phyloP scores from a whole-genome alignment of 2,797 vertebrate species.

The Hippocampus kuda region DNA sequence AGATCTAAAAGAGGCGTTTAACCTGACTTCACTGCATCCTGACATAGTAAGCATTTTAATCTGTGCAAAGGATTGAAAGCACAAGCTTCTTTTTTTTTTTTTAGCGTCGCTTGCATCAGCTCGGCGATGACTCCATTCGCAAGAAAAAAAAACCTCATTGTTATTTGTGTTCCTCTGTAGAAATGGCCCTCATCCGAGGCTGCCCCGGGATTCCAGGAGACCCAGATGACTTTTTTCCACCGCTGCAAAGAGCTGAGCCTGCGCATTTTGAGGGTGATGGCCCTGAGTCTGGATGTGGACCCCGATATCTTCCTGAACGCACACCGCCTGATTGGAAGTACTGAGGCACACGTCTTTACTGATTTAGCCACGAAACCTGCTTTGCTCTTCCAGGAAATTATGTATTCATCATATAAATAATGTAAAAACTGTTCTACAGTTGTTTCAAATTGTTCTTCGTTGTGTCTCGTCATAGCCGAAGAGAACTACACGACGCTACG shows the following conservation, averaged over 20 bases:
- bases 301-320: conserved; percentile 50
- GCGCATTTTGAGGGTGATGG: conserved; percentile 58
- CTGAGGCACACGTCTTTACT: background rate
- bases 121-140: no score
- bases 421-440: background rate
- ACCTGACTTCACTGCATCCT: conserved; percentile 27
- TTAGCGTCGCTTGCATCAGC: background rate
- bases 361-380: background rate
- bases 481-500: conserved; percentile 55
- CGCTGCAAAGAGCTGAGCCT: conserved; percentile 61
- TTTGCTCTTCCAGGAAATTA: no score
- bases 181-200: conserved; percentile 53
- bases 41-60: conserved; percentile 51
- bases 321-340: conserved; percentile 60
- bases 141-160: background rate
- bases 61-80: background rate
- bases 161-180: conserved; percentile 28
- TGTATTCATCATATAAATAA: background rate
- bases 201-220: conserved; percentile 37
- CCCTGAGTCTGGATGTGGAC: conserved; percentile 54
- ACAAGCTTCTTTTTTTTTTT: background rate
- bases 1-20: conserved; percentile 70
- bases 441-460: conserved; percentile 12
- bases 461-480: conserved; percentile 39
- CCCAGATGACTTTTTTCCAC: conserved; percentile 49